These are phyloP conservation scores for Spodoptera litura DNA, from an alignment of 1,140 invertebrate species.

Conservation along the genomic window DNA sequence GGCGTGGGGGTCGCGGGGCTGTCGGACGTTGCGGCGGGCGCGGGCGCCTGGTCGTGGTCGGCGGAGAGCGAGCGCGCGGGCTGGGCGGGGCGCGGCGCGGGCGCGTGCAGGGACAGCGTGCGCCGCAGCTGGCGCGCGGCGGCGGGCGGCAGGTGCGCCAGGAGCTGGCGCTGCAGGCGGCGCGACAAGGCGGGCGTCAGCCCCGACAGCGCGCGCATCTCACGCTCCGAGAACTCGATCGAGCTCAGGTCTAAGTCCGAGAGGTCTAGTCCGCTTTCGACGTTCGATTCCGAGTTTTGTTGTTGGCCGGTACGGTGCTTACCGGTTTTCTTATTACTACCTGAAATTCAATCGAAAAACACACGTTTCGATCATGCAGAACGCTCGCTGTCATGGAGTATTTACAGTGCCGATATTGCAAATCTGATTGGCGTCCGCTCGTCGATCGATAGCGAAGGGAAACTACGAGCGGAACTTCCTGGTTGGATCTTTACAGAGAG, in stretches of 20 bases:
- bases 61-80: slow-evolving; percentile 38
- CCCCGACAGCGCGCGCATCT: slow-evolving; percentile 88
- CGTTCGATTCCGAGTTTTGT: slow-evolving; percentile 62
- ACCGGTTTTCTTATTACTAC: slow-evolving; percentile 78
- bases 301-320: slow-evolving; percentile 61
- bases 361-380: slow-evolving; percentile 86
- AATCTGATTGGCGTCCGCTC: slow-evolving; percentile 42
- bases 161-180: slow-evolving; percentile 44
- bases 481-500: slow-evolving; percentile 15
- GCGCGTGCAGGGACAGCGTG: slow-evolving; percentile 83
- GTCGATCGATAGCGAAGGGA: slow-evolving; percentile 4
- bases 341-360: slow-evolving; percentile 84
- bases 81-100: slow-evolving; percentile 44
- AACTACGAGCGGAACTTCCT: slow-evolving; percentile 23
- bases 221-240: slow-evolving; percentile 88
- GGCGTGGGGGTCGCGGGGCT: slow-evolving; percentile 30
- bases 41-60: slow-evolving; percentile 20
- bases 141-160: slow-evolving; percentile 70
- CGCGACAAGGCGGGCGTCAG: slow-evolving; percentile 67
- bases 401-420: slow-evolving; percentile 72
- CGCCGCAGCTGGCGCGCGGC: slow-evolving; percentile 36
- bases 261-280: slow-evolving; percentile 87
- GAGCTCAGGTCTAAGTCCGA: slow-evolving; percentile 88
- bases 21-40: slow-evolving; percentile 10
- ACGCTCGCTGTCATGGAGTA: slow-evolving; percentile 79